Evolutionary conservation across 2,797 vertebrate species (phyloP), one percentile per base, ranked within the genome.

Genomic region (Cirrhinus mrigala): DNA sequence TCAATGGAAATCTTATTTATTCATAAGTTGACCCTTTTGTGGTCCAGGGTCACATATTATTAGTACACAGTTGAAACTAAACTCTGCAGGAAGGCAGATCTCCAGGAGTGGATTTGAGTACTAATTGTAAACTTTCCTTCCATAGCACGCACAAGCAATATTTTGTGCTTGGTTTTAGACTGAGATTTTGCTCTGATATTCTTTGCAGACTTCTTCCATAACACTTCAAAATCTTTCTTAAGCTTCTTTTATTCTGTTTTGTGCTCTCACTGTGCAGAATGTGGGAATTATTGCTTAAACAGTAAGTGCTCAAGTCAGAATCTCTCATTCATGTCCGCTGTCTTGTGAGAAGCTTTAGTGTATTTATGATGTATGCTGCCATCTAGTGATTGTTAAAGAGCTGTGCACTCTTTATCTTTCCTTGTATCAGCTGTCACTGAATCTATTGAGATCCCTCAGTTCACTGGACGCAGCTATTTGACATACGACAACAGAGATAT

Each of bases 281-380:
- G 98, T 96, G 98, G 98, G 90, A 98, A 97, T 95, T 97, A 99
- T 93, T 99, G 98, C 94, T 94, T 98, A 90, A 99, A 99, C 94
- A 97, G 98, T 99, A 97, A 99, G 98, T 98, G 85, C 56, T 5
- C 1, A 18, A n/a, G 50, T 20, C 29, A n/a, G 29, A 62, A 69
- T 24, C 1, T 18, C 40, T 18, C 16, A 9, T 56, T 29, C 1
- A 37, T 50, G 81, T 62, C 22, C 60, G 8, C 22, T 15, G 8
- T 44, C 12, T 81, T 14, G 2, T 68, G 20, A 54, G 7, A 56
- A n/a, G 29, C 22, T 80, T 48, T 50, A 68, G 78, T 81, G 84
- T 27, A 66, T 81, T 52, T 5, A 46, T 33, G 52, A 18, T 71
- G 33, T 56, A 74, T 87, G 87, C 82, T 90, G 89, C 90, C 93